These are phyloP conservation scores for Halcyon senegalensis DNA, from an alignment of 2,113 vertebrate genomes.

Conservation along the genomic window DNA sequence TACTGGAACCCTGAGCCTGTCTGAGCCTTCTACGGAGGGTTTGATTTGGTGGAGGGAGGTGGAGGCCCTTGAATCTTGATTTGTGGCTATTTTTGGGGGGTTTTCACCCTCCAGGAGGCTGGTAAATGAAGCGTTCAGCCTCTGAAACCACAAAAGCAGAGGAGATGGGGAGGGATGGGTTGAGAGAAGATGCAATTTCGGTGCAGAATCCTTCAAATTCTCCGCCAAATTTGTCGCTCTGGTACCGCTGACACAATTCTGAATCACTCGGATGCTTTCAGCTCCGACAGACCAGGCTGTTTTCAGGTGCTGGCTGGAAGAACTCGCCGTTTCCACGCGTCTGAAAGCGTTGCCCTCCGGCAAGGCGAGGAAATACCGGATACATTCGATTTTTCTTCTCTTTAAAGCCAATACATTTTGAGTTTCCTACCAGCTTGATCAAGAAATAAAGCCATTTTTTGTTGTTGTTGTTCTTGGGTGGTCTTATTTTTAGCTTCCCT, in stretches of 20 bases:
- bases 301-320: background rate
- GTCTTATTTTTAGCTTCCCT: background rate
- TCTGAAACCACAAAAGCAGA: accelerated
- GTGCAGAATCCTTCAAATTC: background rate
- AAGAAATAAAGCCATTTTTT: background rate
- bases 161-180: background rate
- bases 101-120: background rate
- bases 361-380: accelerated
- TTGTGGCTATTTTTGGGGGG: too few relatives aligned
- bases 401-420: accelerated
- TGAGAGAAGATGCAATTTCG: background rate
- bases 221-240: background rate
- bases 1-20: accelerated
- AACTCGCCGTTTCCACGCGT: accelerated
- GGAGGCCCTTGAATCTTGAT: background rate
- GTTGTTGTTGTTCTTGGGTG: background rate
- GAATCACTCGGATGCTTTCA: background rate
- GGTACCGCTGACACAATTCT: background rate
- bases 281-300: background rate
- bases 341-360: background rate
- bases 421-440: background rate
- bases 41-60: background rate
- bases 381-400: background rate
- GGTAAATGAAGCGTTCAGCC: background rate
- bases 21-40: background rate